phyloP scores from a whole-genome alignment of 2,113 vertebrate genomes.

The Pomatorhinus ruficollis region DNA sequence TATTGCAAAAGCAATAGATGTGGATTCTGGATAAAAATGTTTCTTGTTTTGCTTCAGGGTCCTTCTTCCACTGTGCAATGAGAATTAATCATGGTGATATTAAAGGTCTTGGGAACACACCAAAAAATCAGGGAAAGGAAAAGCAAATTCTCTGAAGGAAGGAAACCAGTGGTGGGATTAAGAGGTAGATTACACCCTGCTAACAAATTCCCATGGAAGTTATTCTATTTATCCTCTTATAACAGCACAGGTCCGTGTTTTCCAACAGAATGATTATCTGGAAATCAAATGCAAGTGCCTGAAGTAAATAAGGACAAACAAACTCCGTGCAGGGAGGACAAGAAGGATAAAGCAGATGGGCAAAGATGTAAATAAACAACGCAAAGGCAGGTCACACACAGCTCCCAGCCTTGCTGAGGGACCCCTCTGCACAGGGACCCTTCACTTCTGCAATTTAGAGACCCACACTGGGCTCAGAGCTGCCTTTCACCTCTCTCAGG shows the following conservation, averaged over 20 bases:
- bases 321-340: not conserved
- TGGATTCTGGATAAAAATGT: not conserved
- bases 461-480: not conserved
- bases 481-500: not conserved
- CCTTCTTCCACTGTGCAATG: not conserved
- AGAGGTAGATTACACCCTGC: slow-evolving; percentile 1
- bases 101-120: not conserved
- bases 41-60: not conserved
- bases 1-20: not conserved
- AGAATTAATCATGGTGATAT: not conserved
- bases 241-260: slow-evolving; percentile 1
- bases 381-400: not conserved
- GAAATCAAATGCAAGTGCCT: slow-evolving; percentile 18
- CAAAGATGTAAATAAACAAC: not conserved
- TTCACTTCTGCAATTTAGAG: not conserved
- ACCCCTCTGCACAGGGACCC: not conserved
- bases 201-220: slow-evolving; percentile 6
- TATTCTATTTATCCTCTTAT: not conserved
- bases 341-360: not conserved
- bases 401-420: not conserved
- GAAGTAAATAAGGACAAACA: slow-evolving; percentile 19
- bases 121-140: not conserved
- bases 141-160: not conserved
- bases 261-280: slow-evolving; percentile 27
- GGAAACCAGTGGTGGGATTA: slow-evolving; percentile 6